Evolutionary conservation across 2,888 invertebrate genomes (phyloP).

Genomic region (Trichogramma evanescens): DNA sequence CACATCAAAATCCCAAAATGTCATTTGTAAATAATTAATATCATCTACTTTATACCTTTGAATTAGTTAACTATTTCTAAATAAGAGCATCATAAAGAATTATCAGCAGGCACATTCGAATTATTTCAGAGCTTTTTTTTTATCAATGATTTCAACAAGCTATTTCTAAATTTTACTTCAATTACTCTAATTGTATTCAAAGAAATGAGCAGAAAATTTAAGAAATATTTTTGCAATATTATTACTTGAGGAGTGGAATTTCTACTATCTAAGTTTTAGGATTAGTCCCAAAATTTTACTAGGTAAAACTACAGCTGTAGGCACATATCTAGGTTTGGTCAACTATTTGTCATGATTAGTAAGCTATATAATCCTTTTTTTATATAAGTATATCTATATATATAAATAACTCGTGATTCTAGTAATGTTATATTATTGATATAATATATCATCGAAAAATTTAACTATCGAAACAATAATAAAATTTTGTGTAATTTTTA

Average conservation of each 20-base stretch:
- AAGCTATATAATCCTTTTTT: background rate
- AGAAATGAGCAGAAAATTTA: slow-evolving; percentile 23
- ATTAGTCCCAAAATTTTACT: slow-evolving; percentile 14
- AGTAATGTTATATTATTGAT: slow-evolving; percentile 3
- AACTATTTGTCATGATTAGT: slow-evolving; percentile 11
- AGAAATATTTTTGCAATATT: slow-evolving; percentile 25
- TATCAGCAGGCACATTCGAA: slow-evolving; percentile 46
- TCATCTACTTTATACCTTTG: slow-evolving; percentile 39
- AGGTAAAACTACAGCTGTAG: slow-evolving; percentile 16
- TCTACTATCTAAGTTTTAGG: slow-evolving; percentile 22
- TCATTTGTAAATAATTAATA: slow-evolving; percentile 8
- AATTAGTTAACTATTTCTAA: slow-evolving; percentile 38
- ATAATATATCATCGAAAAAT: slow-evolving; percentile 18
- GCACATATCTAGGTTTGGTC: slow-evolving; percentile 17
- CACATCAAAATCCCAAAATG: too few relatives aligned
- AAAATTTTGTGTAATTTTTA: slow-evolving; percentile 17
- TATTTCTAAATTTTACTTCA: slow-evolving; percentile 20
- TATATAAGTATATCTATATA: background rate
- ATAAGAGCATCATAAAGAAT: slow-evolving; percentile 44
- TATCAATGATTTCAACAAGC: slow-evolving; percentile 21
- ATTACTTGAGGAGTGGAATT: slow-evolving; percentile 29
- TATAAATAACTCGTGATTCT: background rate
- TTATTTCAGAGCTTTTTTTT: slow-evolving; percentile 36
- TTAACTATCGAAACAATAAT: slow-evolving; percentile 18
- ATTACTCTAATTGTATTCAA: slow-evolving; percentile 22